These are phyloP conservation scores for Caenorhabditis macrosperma DNA, from an alignment of 2,888 invertebrate genomes.

Conservation along the genomic window DNA sequence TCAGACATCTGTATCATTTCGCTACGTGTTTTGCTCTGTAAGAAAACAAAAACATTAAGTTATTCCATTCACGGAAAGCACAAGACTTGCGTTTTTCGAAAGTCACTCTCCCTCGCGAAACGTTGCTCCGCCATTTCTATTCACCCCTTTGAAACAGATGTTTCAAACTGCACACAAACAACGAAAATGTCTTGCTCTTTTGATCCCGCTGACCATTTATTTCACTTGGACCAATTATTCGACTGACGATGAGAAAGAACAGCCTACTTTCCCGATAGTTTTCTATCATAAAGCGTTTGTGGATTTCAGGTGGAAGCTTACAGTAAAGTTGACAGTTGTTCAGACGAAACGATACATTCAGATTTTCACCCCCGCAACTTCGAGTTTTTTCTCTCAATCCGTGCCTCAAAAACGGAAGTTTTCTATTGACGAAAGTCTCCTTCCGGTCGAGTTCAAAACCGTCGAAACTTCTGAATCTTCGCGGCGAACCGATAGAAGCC, in stretches of 20 bases:
- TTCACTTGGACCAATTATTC: background rate
- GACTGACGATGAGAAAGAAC: background rate
- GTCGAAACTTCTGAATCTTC: background rate
- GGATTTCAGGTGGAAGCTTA: constrained; percentile 20
- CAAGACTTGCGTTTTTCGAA: background rate
- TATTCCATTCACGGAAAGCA: background rate
- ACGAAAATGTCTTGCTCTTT: background rate
- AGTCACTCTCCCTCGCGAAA: background rate
- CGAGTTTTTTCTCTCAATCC: constrained; percentile 31
- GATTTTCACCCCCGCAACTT: constrained; percentile 19
- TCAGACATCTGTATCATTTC: background rate
- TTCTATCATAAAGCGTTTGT: constrained; percentile 25
- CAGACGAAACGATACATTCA: too few species aligned
- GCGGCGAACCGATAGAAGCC: constrained; percentile 5
- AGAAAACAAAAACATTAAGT: background rate
- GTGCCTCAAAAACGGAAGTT: background rate
- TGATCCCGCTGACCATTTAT: background rate
- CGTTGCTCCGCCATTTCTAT: background rate
- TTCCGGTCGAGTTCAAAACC: background rate
- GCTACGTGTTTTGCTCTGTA: too few species aligned
- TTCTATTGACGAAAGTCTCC: background rate
- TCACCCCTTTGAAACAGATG: constrained; percentile 5
- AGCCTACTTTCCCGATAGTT: constrained; percentile 1
- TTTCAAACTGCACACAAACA: constrained; percentile 1
- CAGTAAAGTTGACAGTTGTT: too few species aligned